phyloP scores from a whole-genome alignment of 1,140 invertebrate species.

The Ephestia elutella region DNA sequence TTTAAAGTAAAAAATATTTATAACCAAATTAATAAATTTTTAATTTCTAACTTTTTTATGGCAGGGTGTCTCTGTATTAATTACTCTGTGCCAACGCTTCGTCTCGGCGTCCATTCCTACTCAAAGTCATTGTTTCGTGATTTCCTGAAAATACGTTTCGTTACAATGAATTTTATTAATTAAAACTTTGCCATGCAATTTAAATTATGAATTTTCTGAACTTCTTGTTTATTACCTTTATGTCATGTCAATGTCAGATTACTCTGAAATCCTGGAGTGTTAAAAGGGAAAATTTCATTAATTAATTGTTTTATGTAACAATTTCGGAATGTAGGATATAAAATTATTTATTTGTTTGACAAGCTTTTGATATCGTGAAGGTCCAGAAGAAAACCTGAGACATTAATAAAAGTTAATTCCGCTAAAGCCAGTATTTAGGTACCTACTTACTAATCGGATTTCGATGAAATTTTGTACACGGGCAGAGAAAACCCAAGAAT shows the following conservation, averaged over 20 bases:
- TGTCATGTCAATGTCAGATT: background rate
- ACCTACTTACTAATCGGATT: too few species aligned
- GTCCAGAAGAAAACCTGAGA: too few species aligned
- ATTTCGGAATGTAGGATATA: too few species aligned
- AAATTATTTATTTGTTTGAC: too few species aligned
- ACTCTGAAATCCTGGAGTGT: background rate
- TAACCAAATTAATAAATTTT: background rate
- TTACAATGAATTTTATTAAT: constrained; percentile 3
- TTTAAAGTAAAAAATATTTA: too few species aligned
- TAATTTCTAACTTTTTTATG: background rate
- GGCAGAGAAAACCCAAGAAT: too few species aligned
- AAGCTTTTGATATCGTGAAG: too few species aligned
- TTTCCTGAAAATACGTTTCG: background rate
- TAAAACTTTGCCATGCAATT: background rate
- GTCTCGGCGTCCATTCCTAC: background rate
- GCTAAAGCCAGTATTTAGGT: too few species aligned
- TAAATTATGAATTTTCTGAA: background rate
- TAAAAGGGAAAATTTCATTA: background rate
- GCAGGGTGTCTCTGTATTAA: background rate
- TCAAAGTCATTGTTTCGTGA: constrained; percentile 4
- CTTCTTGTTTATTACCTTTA: background rate
- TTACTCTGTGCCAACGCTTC: background rate
- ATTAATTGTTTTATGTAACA: background rate
- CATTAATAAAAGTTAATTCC: too few species aligned
- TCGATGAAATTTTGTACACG: too few species aligned